A percentile compares a stretch with the other conserved stretches of the same genome.
phyloP scores from a whole-genome alignment of 2,888 invertebrate genomes.

The Argyra leucocephala region DNA sequence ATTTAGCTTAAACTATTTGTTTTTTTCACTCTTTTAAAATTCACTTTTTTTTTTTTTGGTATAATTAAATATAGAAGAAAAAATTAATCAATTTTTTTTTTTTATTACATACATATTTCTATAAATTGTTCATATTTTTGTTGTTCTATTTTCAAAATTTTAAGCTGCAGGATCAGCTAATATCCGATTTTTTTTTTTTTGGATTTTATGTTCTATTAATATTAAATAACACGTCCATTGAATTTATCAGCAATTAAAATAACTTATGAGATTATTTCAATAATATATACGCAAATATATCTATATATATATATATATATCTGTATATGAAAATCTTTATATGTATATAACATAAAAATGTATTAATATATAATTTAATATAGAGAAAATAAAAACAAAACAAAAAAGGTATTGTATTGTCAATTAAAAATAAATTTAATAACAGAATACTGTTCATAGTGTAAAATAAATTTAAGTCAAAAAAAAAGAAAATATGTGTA shows the following conservation, averaged over 20 bases:
- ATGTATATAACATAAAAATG: background rate
- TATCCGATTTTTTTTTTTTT: background rate
- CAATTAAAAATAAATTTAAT: background rate
- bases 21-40: too few species aligned
- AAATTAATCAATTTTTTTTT: too few species aligned
- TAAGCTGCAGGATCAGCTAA: background rate
- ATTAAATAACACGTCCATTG: background rate
- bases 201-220: background rate
- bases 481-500: background rate
- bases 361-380: background rate
- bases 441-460: background rate
- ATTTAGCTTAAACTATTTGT: too few species aligned
- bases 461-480: background rate
- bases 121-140: too few species aligned
- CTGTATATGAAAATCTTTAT: background rate
- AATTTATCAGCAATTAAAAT: background rate
- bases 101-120: too few species aligned
- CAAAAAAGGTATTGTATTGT: slow-evolving; percentile 6
- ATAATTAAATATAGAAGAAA: too few species aligned
- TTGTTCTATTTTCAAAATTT: background rate
- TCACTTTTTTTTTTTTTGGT: too few species aligned
- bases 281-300: background rate
- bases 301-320: background rate
- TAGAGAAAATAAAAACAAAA: too few species aligned
- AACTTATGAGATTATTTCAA: background rate